phyloP scores from a whole-genome alignment of 2,113 vertebrate genomes.

The Crotalus horridus region DNA sequence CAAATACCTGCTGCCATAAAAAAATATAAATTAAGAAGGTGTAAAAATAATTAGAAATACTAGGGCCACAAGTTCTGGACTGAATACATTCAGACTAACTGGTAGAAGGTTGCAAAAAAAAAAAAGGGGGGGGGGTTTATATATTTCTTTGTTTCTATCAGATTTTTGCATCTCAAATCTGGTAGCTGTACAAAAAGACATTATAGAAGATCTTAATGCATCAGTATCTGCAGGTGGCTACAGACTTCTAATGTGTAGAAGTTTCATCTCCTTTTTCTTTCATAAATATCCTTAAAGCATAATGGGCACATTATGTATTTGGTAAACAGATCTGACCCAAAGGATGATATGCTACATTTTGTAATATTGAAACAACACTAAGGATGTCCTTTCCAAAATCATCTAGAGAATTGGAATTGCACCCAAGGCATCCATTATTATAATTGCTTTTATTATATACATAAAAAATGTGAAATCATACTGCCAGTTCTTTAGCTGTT shows the following conservation, averaged over 20 bases:
- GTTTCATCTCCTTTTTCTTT: background rate
- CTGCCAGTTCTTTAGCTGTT: background rate
- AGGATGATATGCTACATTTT: background rate
- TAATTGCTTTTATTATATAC: background rate
- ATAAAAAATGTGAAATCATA: background rate
- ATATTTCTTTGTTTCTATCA: background rate
- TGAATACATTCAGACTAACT: background rate
- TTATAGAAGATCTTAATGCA: background rate
- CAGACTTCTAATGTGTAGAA: background rate
- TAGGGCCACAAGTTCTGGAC: background rate
- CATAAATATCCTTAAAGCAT: background rate
- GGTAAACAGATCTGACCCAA: background rate
- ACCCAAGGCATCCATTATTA: background rate
- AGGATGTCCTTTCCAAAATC: background rate
- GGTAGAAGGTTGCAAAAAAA: background rate
- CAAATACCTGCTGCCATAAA: background rate
- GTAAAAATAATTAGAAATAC: background rate
- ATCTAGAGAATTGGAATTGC: background rate
- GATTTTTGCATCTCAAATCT: background rate
- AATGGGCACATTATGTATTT: background rate
- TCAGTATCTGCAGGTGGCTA: background rate
- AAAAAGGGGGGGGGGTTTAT: background rate
- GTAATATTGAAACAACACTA: background rate
- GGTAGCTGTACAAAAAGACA: background rate
- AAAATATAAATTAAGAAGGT: background rate